Percentiles rank a stretch among this genome's conserved stretches.
These are phyloP conservation scores for Steatocranus sp. DNA, from an alignment of 2,797 vertebrate species.

Conservation along the genomic window DNA sequence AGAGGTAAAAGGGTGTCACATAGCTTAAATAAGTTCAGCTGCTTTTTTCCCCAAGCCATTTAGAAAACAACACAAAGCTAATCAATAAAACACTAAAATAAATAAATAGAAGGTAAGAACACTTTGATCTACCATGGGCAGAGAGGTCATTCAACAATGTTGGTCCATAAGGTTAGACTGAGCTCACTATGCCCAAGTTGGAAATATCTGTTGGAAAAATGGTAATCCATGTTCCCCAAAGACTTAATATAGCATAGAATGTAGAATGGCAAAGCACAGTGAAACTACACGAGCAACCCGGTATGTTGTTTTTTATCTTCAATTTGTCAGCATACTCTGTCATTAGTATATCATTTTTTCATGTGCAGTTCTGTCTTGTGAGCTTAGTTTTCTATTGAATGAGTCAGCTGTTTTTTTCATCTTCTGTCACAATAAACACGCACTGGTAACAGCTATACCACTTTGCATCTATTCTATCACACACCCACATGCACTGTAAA, in stretches of 20 bases:
- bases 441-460: neutral
- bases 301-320: neutral
- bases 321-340: constrained; percentile 5
- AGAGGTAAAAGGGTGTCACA: neutral
- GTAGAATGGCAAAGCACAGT: neutral
- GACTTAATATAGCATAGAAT: neutral
- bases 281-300: neutral
- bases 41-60: neutral
- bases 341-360: neutral
- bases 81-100: neutral
- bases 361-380: neutral
- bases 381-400: neutral
- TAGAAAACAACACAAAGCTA: neutral
- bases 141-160: neutral
- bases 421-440: constrained; percentile 12
- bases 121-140: neutral
- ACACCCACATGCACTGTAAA: constrained; percentile 11
- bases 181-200: neutral
- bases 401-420: neutral
- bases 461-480: neutral
- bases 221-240: neutral
- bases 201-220: neutral
- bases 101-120: neutral
- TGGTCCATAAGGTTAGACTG: neutral
- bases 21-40: neutral